These are phyloP conservation scores for Plusia festucae DNA, from an alignment of 2,888 invertebrate genomes.

Conservation along the genomic window DNA sequence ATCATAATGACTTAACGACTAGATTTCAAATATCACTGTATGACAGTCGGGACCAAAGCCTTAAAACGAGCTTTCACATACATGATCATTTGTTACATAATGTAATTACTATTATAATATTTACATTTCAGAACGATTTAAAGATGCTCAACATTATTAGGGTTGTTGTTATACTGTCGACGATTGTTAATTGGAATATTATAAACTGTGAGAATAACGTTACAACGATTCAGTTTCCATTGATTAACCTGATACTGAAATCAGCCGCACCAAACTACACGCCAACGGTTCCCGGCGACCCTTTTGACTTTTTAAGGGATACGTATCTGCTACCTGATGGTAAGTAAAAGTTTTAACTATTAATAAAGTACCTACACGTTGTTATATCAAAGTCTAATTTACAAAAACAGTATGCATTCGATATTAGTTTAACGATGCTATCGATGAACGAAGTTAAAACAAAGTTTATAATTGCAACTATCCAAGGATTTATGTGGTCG, in stretches of 20 bases:
- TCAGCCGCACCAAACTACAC: conserved; percentile 59
- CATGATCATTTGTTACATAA: no score
- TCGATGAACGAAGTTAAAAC: no score
- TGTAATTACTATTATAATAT: neutral
- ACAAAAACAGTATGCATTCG: no score
- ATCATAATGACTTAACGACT: no score
- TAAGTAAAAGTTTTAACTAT: conserved; percentile 44
- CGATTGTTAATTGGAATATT: conserved; percentile 24
- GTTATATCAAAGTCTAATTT: no score
- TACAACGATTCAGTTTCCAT: conserved; percentile 57
- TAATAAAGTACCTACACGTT: no score
- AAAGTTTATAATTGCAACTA: no score
- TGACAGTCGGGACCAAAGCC: no score
- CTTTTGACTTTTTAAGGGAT: conserved; percentile 67
- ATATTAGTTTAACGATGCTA: no score
- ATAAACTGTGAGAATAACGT: conserved; percentile 40
- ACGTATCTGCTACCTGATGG: conserved; percentile 66
- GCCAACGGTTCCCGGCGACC: conserved; percentile 54
- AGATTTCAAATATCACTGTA: no score
- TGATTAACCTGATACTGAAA: conserved; percentile 59
- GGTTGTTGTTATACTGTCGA: conserved; percentile 13
- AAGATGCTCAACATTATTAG: conserved; percentile 12
- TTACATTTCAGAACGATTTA: neutral
- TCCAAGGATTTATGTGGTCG: no score
- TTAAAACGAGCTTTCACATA: no score